Conservation (phyloP, 2,888 invertebrate species). For the Peribatodes rhomboidaria region DNA sequence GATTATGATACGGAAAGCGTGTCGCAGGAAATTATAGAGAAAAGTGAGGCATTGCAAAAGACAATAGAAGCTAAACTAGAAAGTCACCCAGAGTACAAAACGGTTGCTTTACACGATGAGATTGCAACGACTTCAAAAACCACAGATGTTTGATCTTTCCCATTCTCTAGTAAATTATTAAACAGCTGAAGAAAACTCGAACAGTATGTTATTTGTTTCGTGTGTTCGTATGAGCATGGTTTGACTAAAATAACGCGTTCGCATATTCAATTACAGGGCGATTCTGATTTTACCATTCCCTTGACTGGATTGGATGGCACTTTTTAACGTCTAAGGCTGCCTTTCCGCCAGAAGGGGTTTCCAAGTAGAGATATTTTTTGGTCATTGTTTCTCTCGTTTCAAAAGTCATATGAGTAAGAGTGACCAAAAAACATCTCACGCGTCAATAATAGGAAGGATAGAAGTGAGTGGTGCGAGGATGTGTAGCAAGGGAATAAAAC, state of each 20-base stretch:
- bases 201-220: slow-evolving; percentile 78
- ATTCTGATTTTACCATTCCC: no score
- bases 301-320: no score
- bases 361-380: no score
- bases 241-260: slow-evolving; percentile 40
- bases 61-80: slow-evolving; percentile 78
- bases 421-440: no score
- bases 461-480: no score
- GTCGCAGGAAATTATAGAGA: slow-evolving; percentile 71
- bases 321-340: no score
- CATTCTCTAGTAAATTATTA: slow-evolving; percentile 57
- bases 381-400: no score
- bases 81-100: slow-evolving; percentile 79
- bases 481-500: no score
- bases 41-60: slow-evolving; percentile 77
- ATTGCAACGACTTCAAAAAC: slow-evolving; percentile 73
- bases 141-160: slow-evolving; percentile 77
- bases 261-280: slow-evolving; percentile 31
- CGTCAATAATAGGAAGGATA: no score
- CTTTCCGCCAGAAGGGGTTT: no score
- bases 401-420: no score
- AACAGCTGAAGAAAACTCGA: slow-evolving; percentile 56
- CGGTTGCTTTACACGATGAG: slow-evolving; percentile 72
- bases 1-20: slow-evolving; percentile 62
- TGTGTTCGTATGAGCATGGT: slow-evolving; percentile 54